Conservation (phyloP, 2,888 invertebrate species). For the Dorcus hopei region DNA sequence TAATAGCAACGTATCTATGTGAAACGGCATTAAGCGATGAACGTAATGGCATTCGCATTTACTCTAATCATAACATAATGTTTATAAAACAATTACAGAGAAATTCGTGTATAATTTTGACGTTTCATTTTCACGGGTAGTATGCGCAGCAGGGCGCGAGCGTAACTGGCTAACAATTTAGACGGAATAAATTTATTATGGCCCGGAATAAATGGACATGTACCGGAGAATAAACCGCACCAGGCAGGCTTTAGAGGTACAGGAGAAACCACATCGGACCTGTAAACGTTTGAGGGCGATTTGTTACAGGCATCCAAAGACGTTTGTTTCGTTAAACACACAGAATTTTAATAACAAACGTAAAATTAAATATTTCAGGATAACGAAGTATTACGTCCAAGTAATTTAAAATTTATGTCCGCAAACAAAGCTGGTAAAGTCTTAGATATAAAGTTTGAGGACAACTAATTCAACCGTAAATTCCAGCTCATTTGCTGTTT, state of each 20-base stretch:
- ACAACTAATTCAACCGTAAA: too few species aligned
- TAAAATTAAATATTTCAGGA: too few species aligned
- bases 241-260: conserved; percentile 14
- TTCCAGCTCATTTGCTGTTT: too few species aligned
- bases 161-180: conserved; percentile 18
- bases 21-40: too few species aligned
- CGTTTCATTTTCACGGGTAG: conserved; percentile 14
- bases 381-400: too few species aligned
- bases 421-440: not conserved
- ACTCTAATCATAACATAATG: too few species aligned
- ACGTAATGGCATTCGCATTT: too few species aligned
- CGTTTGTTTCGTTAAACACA: not conserved
- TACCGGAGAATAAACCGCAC: conserved; percentile 16
- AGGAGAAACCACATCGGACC: conserved; percentile 19
- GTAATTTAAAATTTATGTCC: too few species aligned
- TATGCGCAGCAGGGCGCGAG: conserved; percentile 1
- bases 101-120: conserved; percentile 6
- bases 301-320: conserved; percentile 1
- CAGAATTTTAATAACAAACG: not conserved
- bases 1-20: too few species aligned
- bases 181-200: conserved; percentile 22
- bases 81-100: too few species aligned
- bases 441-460: not conserved
- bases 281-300: conserved; percentile 13
- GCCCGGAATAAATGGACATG: conserved; percentile 17